These are phyloP conservation scores for Discoglossus pictus DNA, from an alignment of 2,797 vertebrate genomes.

Conservation along the genomic window DNA sequence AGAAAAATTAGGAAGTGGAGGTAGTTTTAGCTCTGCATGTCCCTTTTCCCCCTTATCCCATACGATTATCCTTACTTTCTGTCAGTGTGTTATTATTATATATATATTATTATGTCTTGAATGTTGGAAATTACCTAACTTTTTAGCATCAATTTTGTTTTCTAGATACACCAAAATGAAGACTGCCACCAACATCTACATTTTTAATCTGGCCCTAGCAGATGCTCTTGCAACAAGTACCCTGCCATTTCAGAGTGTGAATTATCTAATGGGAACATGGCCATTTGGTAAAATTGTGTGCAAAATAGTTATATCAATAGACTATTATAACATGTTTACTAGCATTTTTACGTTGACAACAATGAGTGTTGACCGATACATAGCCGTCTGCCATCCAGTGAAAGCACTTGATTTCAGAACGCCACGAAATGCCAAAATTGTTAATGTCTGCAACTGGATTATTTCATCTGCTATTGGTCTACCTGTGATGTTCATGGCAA, in stretches of 20 bases:
- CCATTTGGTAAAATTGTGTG: constrained; percentile 92
- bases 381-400: constrained; percentile 95
- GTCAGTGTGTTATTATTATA: too few species aligned
- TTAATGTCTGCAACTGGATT: constrained; percentile 98
- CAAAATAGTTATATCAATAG: constrained; percentile 96
- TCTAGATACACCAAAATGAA: constrained; percentile 98
- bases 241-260: constrained; percentile 96
- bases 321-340: constrained; percentile 99
- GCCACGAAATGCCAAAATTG: constrained; percentile 95
- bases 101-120: too few species aligned
- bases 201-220: constrained; percentile 96
- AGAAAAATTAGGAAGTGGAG: too few species aligned
- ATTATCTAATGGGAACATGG: constrained; percentile 97
- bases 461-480: constrained; percentile 95
- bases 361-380: constrained; percentile 97
- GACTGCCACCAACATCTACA: constrained; percentile 98
- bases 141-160: constrained; percentile 37
- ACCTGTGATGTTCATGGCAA: constrained; percentile 96
- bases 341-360: constrained; percentile 98
- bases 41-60: too few species aligned
- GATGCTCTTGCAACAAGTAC: constrained; percentile 95
- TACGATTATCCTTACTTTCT: too few species aligned
- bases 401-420: constrained; percentile 97
- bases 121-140: too few species aligned
- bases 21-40: too few species aligned